Evolutionary conservation across 2,113 vertebrate genomes (phyloP).

Genomic region (Okapia johnstoni): DNA sequence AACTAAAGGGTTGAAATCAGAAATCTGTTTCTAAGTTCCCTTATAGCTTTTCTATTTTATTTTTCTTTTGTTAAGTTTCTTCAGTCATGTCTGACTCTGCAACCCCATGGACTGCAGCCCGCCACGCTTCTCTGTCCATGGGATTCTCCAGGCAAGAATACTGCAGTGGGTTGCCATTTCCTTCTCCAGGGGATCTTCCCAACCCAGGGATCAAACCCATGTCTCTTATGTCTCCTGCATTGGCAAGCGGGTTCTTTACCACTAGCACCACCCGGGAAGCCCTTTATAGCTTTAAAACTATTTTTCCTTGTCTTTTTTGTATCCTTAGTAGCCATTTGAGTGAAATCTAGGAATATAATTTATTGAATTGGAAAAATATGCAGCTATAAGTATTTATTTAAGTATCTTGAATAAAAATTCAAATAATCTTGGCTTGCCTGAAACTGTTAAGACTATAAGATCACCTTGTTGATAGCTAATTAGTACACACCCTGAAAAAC

Average conservation of each 20-base stretch:
- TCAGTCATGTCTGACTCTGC: not conserved
- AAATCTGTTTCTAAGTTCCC: not conserved
- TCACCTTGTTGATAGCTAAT: not conserved
- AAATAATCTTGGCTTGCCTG: not conserved
- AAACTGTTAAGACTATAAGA: not conserved
- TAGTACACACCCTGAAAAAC: not conserved
- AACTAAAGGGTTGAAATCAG: conserved; percentile 26
- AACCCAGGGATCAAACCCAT: not conserved
- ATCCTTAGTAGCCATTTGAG: not conserved
- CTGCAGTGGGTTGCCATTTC: not conserved
- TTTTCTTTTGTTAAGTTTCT: not conserved
- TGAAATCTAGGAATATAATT: not conserved
- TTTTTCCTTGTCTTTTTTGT: not conserved
- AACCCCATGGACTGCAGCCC: not conserved
- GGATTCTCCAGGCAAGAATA: not conserved
- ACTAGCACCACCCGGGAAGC: not conserved
- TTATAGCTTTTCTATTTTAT: not conserved
- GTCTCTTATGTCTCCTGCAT: not conserved
- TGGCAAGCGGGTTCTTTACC: not conserved
- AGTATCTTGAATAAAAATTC: conserved; percentile 21
- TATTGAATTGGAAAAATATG: conserved; percentile 1
- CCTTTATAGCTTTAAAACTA: not conserved
- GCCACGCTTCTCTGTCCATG: not conserved
- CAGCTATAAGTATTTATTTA: not conserved
- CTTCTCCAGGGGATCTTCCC: not conserved